Conservation (phyloP, 1,140 invertebrate genomes). For the Chymomyza costata region DNA sequence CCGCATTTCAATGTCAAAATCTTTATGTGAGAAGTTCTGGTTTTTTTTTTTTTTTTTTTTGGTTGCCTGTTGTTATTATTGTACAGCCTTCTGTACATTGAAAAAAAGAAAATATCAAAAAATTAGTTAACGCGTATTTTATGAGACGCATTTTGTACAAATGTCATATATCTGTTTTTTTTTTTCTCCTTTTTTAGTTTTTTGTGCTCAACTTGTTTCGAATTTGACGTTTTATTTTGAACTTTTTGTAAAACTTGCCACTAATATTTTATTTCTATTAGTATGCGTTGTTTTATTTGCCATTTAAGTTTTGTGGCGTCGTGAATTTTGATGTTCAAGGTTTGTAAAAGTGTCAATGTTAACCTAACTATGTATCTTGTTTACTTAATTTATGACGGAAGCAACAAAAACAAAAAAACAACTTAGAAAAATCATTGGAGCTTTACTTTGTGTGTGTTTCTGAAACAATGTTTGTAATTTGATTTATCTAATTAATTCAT, state of each 20-base stretch:
- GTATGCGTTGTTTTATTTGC: no score
- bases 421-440: background rate
- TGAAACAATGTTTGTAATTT: constrained; percentile 8
- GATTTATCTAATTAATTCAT: constrained; percentile 31
- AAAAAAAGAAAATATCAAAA: constrained; percentile 5
- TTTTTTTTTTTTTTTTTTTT: constrained; percentile 9
- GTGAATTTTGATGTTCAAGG: constrained; percentile 16
- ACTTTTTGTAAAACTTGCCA: constrained; percentile 8
- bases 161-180: no score
- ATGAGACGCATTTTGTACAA: no score
- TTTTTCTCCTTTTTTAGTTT: no score
- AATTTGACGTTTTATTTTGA: no score
- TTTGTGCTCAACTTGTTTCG: no score
- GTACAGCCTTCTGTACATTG: no score
- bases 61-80: constrained; percentile 45
- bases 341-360: constrained; percentile 23
- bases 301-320: constrained; percentile 9
- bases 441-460: constrained; percentile 3
- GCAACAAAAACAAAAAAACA: background rate
- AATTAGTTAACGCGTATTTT: constrained; percentile 7
- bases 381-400: constrained; percentile 6
- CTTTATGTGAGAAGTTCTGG: constrained; percentile 42
- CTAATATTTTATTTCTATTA: no score
- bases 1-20: constrained; percentile 50
- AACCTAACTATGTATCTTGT: constrained; percentile 7